Evolutionary conservation across 2,797 vertebrate genomes (phyloP).

Genomic region (Hirundo rustica): DNA sequence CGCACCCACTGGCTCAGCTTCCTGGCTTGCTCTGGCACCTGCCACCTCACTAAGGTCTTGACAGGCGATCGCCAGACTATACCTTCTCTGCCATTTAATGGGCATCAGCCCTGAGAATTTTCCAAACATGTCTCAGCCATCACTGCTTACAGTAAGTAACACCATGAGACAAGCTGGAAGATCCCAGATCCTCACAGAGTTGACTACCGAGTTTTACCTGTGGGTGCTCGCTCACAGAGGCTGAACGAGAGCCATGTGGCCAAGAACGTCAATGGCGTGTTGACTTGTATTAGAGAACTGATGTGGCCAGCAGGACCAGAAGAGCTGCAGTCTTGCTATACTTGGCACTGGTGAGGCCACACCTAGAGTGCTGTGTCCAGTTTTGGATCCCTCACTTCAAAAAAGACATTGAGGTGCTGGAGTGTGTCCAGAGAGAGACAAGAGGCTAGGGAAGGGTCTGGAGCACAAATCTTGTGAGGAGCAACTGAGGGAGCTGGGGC

Average conservation of each 20-base stretch:
- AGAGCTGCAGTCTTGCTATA: background rate
- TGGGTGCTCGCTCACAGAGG: background rate
- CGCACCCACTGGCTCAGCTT: rapidly evolving
- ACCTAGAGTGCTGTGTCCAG: background rate
- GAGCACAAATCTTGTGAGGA: background rate
- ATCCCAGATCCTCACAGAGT: background rate
- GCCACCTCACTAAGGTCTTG: background rate
- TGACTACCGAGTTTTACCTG: background rate
- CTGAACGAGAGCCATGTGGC: background rate
- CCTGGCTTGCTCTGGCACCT: background rate
- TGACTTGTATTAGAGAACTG: background rate
- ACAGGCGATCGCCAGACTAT: background rate
- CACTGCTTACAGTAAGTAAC: background rate
- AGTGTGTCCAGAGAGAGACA: background rate
- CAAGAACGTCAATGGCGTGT: background rate
- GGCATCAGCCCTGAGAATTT: background rate
- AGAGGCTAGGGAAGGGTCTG: background rate
- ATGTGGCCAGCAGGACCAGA: background rate
- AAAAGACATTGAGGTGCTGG: background rate
- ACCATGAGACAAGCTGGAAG: rapidly evolving
- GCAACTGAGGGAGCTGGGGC: background rate
- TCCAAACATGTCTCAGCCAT: background rate
- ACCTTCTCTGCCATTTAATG: background rate
- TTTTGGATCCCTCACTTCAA: background rate
- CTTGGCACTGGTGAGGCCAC: background rate